These are phyloP conservation scores for Anhinga anhinga DNA, from an alignment of 2,113 vertebrate genomes.

Conservation along the genomic window DNA sequence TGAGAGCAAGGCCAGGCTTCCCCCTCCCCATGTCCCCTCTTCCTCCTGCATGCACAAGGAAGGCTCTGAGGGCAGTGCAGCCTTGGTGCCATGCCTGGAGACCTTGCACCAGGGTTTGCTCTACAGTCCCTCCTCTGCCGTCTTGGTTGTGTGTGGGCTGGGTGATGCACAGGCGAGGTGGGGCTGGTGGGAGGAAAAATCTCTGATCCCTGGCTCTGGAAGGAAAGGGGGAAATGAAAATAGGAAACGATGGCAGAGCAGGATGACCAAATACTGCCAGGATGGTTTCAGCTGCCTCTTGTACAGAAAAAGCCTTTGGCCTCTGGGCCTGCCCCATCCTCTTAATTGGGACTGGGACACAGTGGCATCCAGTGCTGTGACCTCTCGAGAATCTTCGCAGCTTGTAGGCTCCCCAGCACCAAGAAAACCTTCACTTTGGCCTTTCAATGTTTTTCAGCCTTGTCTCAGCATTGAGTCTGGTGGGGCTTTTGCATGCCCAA, in stretches of 20 bases:
- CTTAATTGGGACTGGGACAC: neutral
- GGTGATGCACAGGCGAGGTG: neutral
- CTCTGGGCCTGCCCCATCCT: neutral
- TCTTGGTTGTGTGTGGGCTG: neutral
- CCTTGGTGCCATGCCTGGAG: neutral
- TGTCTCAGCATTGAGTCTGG: neutral
- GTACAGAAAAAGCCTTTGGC: neutral
- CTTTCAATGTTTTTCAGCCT: neutral
- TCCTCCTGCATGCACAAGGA: rapidly evolving
- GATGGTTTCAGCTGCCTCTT: neutral
- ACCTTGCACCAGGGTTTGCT: neutral
- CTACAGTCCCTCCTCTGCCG: neutral
- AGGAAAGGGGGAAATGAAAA: neutral
- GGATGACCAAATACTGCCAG: neutral
- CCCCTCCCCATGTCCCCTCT: neutral
- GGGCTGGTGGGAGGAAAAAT: neutral
- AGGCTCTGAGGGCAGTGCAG: neutral
- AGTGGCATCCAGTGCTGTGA: neutral
- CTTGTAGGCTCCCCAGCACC: neutral
- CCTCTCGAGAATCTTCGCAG: neutral
- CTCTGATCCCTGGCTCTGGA: neutral
- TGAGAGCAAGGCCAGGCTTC: neutral
- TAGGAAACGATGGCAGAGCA: neutral
- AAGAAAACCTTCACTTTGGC: neutral
- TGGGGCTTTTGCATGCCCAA: neutral